Evolutionary conservation across 1,140 invertebrate species (phyloP).

Genomic region (Caenorhabditis remanei): DNA sequence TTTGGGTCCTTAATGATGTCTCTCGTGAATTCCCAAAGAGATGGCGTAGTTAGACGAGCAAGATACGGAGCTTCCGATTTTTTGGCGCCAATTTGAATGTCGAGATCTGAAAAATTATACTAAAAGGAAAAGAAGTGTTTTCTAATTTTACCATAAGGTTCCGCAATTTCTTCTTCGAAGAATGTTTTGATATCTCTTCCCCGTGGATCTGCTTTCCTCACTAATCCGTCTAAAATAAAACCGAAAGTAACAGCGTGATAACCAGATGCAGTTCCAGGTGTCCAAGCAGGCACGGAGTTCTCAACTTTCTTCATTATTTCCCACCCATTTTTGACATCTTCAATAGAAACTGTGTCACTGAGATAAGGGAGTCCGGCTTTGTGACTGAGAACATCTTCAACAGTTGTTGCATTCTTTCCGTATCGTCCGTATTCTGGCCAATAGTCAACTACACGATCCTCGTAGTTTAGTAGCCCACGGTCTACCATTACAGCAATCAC

Average conservation of each 20-base stretch:
- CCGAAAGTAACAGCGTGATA: slow-evolving; percentile 78
- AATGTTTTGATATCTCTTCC: slow-evolving; percentile 75
- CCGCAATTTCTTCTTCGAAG: slow-evolving; percentile 79
- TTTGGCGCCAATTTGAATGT: slow-evolving; percentile 61
- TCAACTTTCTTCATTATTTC: slow-evolving; percentile 68
- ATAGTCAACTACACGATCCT: slow-evolving; percentile 77
- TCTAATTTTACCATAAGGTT: slow-evolving; percentile 73
- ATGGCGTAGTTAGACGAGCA: slow-evolving; percentile 62
- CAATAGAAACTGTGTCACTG: slow-evolving; percentile 67
- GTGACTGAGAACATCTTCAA: slow-evolving; percentile 78
- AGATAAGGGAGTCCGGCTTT: slow-evolving; percentile 74
- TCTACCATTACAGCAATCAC: slow-evolving; percentile 78
- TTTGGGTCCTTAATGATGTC: slow-evolving; percentile 65
- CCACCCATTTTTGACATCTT: slow-evolving; percentile 65
- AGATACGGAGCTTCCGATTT: slow-evolving; percentile 53
- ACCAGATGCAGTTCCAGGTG: slow-evolving; percentile 68
- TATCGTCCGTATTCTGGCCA: slow-evolving; percentile 79
- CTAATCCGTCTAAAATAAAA: slow-evolving; percentile 78
- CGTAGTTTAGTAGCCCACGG: slow-evolving; percentile 78
- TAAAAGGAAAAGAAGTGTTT: not conserved
- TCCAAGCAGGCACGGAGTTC: slow-evolving; percentile 71
- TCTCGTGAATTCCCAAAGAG: slow-evolving; percentile 60
- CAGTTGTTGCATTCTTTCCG: slow-evolving; percentile 78
- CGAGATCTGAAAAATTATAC: slow-evolving; percentile 53
- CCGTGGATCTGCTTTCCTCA: slow-evolving; percentile 77